Evolutionary conservation across 2,797 vertebrate genomes (phyloP).

Genomic region (Austrolebias charrua): DNA sequence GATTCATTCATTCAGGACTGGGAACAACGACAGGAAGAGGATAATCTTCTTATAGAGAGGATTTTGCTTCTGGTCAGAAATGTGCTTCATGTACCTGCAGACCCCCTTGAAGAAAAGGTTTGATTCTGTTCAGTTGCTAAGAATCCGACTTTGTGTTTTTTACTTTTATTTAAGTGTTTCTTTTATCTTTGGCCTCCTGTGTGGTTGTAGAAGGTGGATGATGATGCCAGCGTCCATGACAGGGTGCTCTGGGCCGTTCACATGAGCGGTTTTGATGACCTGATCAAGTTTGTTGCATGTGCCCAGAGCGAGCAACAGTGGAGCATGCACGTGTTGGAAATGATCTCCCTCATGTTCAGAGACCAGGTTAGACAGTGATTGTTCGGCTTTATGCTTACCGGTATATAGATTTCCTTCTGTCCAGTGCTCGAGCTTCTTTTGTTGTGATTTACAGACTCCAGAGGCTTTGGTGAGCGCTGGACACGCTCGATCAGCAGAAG

Average conservation of each 20-base stretch:
- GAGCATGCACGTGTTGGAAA: constrained; percentile 93
- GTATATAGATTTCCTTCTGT: neutral
- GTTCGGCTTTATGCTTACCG: neutral
- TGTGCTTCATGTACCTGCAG: constrained; percentile 88
- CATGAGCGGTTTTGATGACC: constrained; percentile 94
- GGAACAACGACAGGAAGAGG: constrained; percentile 95
- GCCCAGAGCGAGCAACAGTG: constrained; percentile 91
- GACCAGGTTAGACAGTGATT: constrained; percentile 63
- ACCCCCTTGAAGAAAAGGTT: constrained; percentile 91
- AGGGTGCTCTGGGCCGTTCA: constrained; percentile 93
- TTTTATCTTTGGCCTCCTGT: neutral
- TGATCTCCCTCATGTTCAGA: constrained; percentile 92
- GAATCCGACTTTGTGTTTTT: neutral
- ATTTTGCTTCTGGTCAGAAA: constrained; percentile 92
- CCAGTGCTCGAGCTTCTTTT: constrained; percentile 15
- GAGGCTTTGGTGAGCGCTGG: constrained; percentile 87
- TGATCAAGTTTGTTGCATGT: constrained; percentile 93
- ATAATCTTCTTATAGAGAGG: constrained; percentile 91
- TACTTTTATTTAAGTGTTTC: neutral
- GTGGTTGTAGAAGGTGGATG: constrained; percentile 84
- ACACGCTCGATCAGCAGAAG: constrained; percentile 79
- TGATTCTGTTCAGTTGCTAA: constrained; percentile 1
- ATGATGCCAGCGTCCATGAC: constrained; percentile 91
- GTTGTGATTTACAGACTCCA: constrained; percentile 76
- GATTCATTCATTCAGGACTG: constrained; percentile 82